Base-by-base conservation (phyloP, 2,797 vertebrate species). In the Moxostoma hubbsi region DNA sequence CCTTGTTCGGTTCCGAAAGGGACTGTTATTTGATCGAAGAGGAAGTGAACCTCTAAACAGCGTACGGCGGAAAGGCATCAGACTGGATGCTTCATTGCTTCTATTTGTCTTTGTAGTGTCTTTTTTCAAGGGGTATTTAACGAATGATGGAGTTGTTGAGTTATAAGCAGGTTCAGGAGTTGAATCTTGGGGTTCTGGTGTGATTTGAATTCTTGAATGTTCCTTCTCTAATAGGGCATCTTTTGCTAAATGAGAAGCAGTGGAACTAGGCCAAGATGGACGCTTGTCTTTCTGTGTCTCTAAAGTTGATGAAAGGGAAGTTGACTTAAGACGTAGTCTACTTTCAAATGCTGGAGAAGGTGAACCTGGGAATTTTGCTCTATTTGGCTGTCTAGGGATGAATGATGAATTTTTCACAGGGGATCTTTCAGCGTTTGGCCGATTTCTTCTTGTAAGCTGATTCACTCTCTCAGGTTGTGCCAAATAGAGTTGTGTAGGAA, bases 1-100 rank as follows among this genome's bases (percentile, higher is more conserved):
- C 2, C 73, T 83, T 1, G 87, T 90, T 62, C 73, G 84, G 47
- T 93, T 92, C 75, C 66, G 85, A 12, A 85, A 83, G 68, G 49
- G 65, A 55, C 83, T 77, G 5, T 46, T 49, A 36, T 76, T 36
- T 6, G n/a, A 16, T 11, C 57, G 80, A 1, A 54, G 68, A 1
- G 76, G 5, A 18, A 65, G 71, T 4, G 18, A 75, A 10, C 7
- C 57, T 24, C 75, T 89, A 4, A 68, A 11, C 11, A 47, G 9
- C 47, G 78, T 85, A 3, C 3, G 84, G 11, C 67, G 77, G 12
- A 73, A 80, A 2, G 53, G 70, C 45, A 50, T 49, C 6, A 6
- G 43, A n/a, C 7, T 9, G 0, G 15, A 9, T 8, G 8, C 8
- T 47, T 8, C 15, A 16, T 15, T 2, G 65, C 63, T 12, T 4